Evolutionary conservation across 2,888 invertebrate species (phyloP).

Genomic region (Notodonta dromedarius): DNA sequence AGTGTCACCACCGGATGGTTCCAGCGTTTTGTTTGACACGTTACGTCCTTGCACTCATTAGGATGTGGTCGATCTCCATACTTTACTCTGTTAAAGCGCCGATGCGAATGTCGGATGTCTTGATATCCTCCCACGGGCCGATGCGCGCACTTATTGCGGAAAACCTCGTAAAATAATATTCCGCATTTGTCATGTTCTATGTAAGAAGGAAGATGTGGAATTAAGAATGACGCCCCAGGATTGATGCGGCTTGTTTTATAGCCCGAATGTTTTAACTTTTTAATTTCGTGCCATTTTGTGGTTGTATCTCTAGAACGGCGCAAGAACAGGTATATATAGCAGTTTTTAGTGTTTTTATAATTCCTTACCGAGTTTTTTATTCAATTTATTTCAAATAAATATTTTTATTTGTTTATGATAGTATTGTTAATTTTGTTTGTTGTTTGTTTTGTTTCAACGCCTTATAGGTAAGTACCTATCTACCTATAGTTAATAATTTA

Average conservation of each 20-base stretch:
- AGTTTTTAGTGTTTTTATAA: too few species aligned
- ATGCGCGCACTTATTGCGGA: conserved; percentile 61
- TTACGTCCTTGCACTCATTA: conserved; percentile 67
- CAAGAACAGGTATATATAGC: too few species aligned
- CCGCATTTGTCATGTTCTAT: conserved; percentile 44
- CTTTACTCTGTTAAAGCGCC: conserved; percentile 55
- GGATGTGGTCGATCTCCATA: conserved; percentile 71
- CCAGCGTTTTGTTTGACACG: conserved; percentile 25
- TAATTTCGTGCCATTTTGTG: too few species aligned
- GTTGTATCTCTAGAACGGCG: too few species aligned
- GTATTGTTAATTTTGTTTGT: too few species aligned
- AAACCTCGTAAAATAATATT: conserved; percentile 61
- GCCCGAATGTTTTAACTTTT: too few species aligned
- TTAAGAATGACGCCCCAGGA: conserved; percentile 44
- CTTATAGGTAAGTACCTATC: too few species aligned
- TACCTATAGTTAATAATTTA: too few species aligned
- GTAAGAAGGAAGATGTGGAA: conserved; percentile 44
- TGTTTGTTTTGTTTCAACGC: too few species aligned
- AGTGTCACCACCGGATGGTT: conserved; percentile 13
- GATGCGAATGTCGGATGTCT: conserved; percentile 57
- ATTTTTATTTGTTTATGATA: too few species aligned
- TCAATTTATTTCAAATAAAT: too few species aligned
- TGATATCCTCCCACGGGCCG: conserved; percentile 61
- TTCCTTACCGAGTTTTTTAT: too few species aligned
- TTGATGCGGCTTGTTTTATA: conserved; percentile 19